Evolutionary conservation across 2,888 invertebrate species (phyloP), one percentile per base, ranked within the genome.

Genomic region (Stenichneumon culpator): DNA sequence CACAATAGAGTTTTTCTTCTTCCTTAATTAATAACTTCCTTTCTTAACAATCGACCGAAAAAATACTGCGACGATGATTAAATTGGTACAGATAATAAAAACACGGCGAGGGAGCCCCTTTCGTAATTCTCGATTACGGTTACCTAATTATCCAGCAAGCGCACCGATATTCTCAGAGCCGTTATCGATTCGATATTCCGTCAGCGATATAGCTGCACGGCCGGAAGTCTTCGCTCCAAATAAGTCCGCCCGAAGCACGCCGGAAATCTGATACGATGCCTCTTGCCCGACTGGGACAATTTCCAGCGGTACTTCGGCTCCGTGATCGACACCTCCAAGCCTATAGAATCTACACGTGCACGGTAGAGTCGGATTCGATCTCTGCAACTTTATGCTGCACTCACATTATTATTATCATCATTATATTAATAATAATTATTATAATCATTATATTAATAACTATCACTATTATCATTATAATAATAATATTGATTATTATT

Each of bases 281-380:
- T 72, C 68, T 69, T 75, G 74, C 74, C 79, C 36, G 39, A 54
- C 52, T 44, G 22, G 82, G 70, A 82, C 86, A 86, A 86, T 86
- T 70, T 80, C 86, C 72, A 86, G 81, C 86, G 86, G 86, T 86
- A 86, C 86, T 68, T 70, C 69, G 79, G 44, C 82, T 80, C 14
- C 81, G 81, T 74, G 83, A 86, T 81, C 86, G 78, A 86, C 78
- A 74, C 67, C 57, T 57, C 82, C 54, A 50, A 72, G 32, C n/a
- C 5, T 9, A 81, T 68, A 39, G 32, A 16, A 16, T 22, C 3
- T 14, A 60, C 47, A 44, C 9, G 57, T 67, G 44, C 57, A 47
- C 60, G 39, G 25, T 19, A 1, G 19, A 74, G 60, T 36, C 74
- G 44, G 50, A 50, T 52, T 47, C 50, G 44, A 47, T 74, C 39